Evolutionary conservation across 2,797 vertebrate species (phyloP), one percentile per base, ranked within the genome.

Genomic region (Mormyrops boulengeri): DNA sequence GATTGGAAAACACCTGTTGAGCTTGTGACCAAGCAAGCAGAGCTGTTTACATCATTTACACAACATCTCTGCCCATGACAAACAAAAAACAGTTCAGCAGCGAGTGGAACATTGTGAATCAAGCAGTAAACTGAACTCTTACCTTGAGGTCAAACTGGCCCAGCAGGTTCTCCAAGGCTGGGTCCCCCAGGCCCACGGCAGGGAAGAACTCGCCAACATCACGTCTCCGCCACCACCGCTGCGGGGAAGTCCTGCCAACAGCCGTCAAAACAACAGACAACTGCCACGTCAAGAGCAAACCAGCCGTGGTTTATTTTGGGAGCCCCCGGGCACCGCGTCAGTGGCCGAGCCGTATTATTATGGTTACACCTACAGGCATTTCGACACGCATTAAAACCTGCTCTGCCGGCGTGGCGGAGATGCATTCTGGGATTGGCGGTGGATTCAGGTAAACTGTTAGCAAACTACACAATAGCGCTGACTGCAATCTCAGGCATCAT

Each of bases 151-250:
- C 96, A 7, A 96, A 92, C 89, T 96, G 94, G 2, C 0, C 86
- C 47, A 97, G 94, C 86, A 96, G 89, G 0, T 0, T 49, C 5
- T 96, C 94, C 88, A 97, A 91, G 0, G 0, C 2, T 0, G 94
- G 94, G 88, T 96, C 94, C 0, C 94, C 95, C 82, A 97, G 91
- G 2, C 93, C 94, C 88, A 97, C 96, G 0, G 92, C 0, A 0
- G 97, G 97, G 91, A 95, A 96, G 92, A 97, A 97, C 17, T 97
- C 95, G 87, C 94, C 93, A 0, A 95, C 91, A 44, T 85, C 93
- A 62, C 95, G 94, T 19, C 97, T 94, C 1, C 92, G 94, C 97
- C 97, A 97, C 97, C 97, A 97, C 0, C 49, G 89, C n/a, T 87
- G 89, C 0, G 92, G 90, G 53, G 90, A 88, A 1, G 85, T 80